phyloP scores from a whole-genome alignment of 2,888 invertebrate species.

The Prostheceraeus crozeri region DNA sequence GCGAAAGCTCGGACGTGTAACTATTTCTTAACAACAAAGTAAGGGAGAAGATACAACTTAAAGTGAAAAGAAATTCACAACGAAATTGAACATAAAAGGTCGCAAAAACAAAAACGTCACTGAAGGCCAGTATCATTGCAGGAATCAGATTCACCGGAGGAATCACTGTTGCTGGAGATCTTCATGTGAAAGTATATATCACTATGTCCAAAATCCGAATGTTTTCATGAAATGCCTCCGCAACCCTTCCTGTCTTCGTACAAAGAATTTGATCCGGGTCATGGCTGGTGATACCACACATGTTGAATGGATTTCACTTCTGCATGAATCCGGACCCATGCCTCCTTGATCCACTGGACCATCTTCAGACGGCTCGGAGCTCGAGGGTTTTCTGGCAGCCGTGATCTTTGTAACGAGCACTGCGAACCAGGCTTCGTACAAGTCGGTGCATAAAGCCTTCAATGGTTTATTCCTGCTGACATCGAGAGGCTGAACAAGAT shows the following conservation, averaged over 20 bases:
- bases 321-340: background rate
- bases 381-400: slow-evolving; percentile 9
- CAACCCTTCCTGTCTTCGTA: slow-evolving; percentile 19
- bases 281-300: slow-evolving; percentile 2
- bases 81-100: no score
- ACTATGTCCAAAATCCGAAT: no score
- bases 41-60: no score
- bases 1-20: no score
- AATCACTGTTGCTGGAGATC: no score
- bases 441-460: background rate
- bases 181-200: no score
- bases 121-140: no score
- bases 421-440: slow-evolving; percentile 1
- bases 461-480: background rate
- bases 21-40: no score
- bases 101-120: no score
- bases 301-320: slow-evolving; percentile 9
- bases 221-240: no score
- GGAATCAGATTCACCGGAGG: no score
- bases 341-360: slow-evolving; percentile 14
- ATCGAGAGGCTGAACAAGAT: slow-evolving; percentile 9
- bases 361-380: slow-evolving; percentile 9
- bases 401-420: background rate
- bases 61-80: no score
- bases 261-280: slow-evolving; percentile 11